Conservation (phyloP, 2,113 vertebrate genomes). For the Pelvicachromis taeniatus region DNA sequence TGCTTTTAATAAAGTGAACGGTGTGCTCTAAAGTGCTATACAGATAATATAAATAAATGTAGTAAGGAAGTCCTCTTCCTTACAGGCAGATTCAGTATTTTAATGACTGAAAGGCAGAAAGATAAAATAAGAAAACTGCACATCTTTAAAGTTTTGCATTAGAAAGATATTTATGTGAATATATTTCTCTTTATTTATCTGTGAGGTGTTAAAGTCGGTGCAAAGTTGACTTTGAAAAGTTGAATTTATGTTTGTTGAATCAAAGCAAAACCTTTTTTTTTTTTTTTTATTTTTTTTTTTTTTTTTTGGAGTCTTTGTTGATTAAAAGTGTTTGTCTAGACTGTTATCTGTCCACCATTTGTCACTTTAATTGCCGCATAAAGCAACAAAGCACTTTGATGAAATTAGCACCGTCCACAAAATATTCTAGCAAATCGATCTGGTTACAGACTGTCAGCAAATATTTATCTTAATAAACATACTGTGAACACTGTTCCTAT, state of each 20-base stretch:
- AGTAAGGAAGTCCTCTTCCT: too few relatives aligned
- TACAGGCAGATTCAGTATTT: not conserved
- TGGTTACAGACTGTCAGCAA: not conserved
- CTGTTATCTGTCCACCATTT: not conserved
- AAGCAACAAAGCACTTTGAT: conserved; percentile 18
- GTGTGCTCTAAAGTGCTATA: too few relatives aligned
- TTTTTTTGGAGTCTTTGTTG: not conserved
- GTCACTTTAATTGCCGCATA: not conserved
- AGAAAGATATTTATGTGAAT: not conserved
- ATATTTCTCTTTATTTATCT: not conserved
- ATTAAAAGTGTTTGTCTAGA: not conserved
- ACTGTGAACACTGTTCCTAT: not conserved
- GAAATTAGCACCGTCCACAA: not conserved
- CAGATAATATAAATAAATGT: too few relatives aligned
- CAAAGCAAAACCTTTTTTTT: not conserved
- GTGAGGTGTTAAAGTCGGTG: not conserved
- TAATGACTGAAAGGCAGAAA: not conserved
- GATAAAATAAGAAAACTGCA: not conserved
- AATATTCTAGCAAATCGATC: not conserved
- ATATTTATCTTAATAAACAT: conserved; percentile 22
- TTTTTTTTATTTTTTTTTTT: too few relatives aligned
- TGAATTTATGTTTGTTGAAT: not conserved
- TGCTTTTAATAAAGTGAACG: too few relatives aligned
- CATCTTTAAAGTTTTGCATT: not conserved
- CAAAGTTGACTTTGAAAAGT: not conserved